Evolutionary conservation across 1,140 invertebrate genomes (phyloP), one percentile per base, ranked within the genome.

Genomic region (Anastatus disparis): DNA sequence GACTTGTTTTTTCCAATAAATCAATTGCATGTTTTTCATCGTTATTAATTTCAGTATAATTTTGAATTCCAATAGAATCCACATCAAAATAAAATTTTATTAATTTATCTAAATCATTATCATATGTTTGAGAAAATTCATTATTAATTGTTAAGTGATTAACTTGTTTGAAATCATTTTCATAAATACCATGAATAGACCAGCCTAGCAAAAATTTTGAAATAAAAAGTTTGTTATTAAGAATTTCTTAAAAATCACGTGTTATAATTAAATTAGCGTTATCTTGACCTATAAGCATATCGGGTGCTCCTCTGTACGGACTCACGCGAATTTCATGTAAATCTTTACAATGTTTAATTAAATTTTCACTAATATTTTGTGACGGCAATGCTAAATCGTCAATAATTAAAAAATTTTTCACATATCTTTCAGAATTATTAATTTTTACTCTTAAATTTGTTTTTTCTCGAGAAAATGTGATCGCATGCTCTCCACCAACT

Each of bases 1-100:
- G 9, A 38, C 40, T 59, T 9, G 66, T 65, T 17, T 13, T 35
- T 7, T 69, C 42, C 24, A 69, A 52, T 13, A 69, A 61, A 17
- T 69, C 44, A 7, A 50, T 9, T 8, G 66, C 66, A 2, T 40
- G 40, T 22, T 55, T 20, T 35, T 59, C 31, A 0, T 61, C 27
- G 2, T 4, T 3, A 27, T 48, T 53, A 17, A 35, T 17, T 15
- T 10, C 6, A 13, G 4, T 20, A 35, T 3, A 3, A 26, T 3
- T 40, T 12, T 2, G 24, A n/a, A 65, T 8, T 7, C 63, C 63
- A n/a, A 65, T 31, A 15, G 29, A 3, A 40, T 65, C 50, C 0
- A 65, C 4, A 26, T 38, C 31, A 40, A 65, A 65, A 53, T 65
- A 65, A 7, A 0, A 17, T 27, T 53, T 65, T n/a, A 53, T 27